A percentile compares a stretch with the other conserved stretches of the same genome.
phyloP scores from a whole-genome alignment of 2,113 vertebrate species.

The Macaca mulatta region DNA sequence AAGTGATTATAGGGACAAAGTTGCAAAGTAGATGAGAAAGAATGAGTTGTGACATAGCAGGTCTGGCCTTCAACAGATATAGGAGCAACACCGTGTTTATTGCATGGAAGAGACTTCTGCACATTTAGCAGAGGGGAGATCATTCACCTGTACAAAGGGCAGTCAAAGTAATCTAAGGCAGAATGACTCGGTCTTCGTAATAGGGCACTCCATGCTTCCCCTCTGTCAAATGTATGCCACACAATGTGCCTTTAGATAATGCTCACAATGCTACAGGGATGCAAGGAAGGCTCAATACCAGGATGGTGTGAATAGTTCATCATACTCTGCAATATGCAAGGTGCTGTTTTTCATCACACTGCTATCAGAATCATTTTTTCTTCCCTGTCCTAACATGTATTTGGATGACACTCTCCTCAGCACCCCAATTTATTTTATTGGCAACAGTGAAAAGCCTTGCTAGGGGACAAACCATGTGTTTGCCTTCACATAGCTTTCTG shows the following conservation, averaged over 20 bases:
- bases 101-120: neutral
- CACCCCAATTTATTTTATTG: neutral
- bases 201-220: neutral
- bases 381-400: too few relatives aligned
- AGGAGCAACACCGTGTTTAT: neutral
- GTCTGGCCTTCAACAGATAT: neutral
- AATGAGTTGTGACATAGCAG: neutral
- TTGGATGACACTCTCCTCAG: fast-evolving
- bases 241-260: fast-evolving
- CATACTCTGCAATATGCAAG: fast-evolving
- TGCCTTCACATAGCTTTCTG: neutral
- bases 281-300: neutral
- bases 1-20: neutral
- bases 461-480: neutral
- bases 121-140: neutral
- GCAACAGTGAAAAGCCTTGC: neutral
- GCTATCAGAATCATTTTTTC: neutral
- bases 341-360: neutral
- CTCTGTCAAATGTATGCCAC: fast-evolving
- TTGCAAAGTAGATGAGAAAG: neutral
- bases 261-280: neutral
- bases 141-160: neutral
- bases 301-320: neutral
- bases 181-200: too few relatives aligned
- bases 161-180: neutral